Base-by-base conservation (phyloP, 2,113 vertebrate genomes). In the Labeo catla region DNA sequence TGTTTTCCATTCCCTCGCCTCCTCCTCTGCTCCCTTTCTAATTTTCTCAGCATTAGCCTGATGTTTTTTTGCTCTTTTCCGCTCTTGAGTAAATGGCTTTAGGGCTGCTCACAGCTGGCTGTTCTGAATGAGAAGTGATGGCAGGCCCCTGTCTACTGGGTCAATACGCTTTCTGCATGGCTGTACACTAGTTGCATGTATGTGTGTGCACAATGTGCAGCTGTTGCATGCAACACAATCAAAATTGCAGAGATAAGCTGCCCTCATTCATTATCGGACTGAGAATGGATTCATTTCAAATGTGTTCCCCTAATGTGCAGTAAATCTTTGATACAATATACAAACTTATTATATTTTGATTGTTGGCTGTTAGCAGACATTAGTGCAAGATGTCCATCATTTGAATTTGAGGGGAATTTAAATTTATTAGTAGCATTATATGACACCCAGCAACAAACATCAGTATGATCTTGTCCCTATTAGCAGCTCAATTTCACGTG, bases 61-160 rank as follows among this genome's bases (percentile, higher is more conserved):
- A 36, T 45, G 0, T 2, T 39, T 12, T 16, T 12, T 28, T 78
- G 4, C 52, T 61, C 36, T 72, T 28, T n/a, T 34, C 13, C 6
- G 6, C 16, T 84, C 39, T 54, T 63, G 57, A 87, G 61, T 76
- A 49, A 82, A 84, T 72, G 73, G 74, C 81, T 78, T 83, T 47
- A 8, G 74, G 89, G 82, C 84, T 70, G 57, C 66, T 90, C 78
- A 80, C 16, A 45, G 21, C 8, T 23, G 43, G 16, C 66, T 72
- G 23, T 61, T 66, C 82, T 86, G 52, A 84, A 89, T 73, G 19
- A 83, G 81, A 87, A 23, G 59, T 76, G 83, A 87, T 73, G 52
- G 78, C 52, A 16, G 63, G 68, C 21, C 7, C 15, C 63, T 61
- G 49, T 52, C 28, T 77, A 61, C 34, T 88, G 84, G 74, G 61